Conservation (phyloP, 2,888 invertebrate genomes). For the Nephrocerus scutellatus region DNA sequence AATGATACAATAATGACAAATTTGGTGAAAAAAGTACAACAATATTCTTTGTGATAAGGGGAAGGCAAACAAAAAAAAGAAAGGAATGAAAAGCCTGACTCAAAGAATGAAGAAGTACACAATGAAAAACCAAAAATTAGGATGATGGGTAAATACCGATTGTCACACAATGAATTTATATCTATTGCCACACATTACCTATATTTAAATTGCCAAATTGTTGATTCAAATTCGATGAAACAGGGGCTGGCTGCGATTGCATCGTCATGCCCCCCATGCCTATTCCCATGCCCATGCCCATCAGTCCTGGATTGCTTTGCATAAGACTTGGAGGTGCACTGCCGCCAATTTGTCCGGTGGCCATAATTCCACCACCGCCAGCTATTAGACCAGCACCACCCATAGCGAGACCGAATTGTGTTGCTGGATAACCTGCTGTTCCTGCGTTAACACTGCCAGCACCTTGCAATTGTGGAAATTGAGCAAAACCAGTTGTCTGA, state of each 20-base stretch:
- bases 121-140: too few relatives aligned
- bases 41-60: too few relatives aligned
- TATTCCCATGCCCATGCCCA: conserved; percentile 20
- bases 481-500: conserved; percentile 34
- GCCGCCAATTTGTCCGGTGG: conserved; percentile 23
- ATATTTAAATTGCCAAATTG: conserved; percentile 48
- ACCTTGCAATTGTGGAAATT: conserved; percentile 34
- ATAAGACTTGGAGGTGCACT: conserved; percentile 32
- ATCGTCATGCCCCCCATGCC: conserved; percentile 8
- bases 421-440: conserved; percentile 20
- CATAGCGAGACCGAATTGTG: conserved; percentile 15
- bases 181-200: conserved; percentile 49
- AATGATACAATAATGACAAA: too few relatives aligned
- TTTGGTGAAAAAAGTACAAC: too few relatives aligned
- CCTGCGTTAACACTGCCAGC: conserved; percentile 15
- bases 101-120: too few relatives aligned
- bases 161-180: too few relatives aligned
- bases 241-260: conserved; percentile 27
- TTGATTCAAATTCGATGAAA: conserved; percentile 43
- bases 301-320: conserved; percentile 41
- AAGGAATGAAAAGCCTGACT: too few relatives aligned
- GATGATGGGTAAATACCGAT: too few relatives aligned
- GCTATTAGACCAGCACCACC: conserved; percentile 10
- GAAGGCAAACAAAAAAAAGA: too few relatives aligned
- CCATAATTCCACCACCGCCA: conserved; percentile 29